Conservation (phyloP, 2,113 vertebrate species). For the Nothocercus nigrocapillus region DNA sequence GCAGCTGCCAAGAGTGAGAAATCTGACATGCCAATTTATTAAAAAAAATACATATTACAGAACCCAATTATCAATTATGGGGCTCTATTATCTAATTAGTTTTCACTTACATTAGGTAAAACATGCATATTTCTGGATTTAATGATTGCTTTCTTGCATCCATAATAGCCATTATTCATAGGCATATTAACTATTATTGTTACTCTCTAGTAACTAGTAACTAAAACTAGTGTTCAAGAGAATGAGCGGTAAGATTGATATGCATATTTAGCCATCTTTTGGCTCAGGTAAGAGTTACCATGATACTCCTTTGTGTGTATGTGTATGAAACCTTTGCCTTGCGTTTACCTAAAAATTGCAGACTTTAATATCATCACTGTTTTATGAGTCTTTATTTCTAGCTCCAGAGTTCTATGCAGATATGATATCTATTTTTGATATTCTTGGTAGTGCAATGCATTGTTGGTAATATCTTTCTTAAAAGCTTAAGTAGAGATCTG, state of each 20-base stretch:
- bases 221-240: not conserved
- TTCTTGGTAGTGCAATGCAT: not conserved
- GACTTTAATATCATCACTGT: not conserved
- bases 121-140: not conserved
- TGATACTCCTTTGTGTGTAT: not conserved
- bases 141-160: not conserved
- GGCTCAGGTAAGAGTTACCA: not conserved
- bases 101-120: not conserved
- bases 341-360: not conserved
- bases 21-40: not conserved
- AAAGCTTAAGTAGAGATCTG: not conserved
- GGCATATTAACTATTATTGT: not conserved
- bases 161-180: not conserved
- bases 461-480: not conserved
- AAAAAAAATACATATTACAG: not conserved
- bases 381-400: too few species aligned
- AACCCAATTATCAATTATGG: not conserved
- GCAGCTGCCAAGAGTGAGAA: not conserved
- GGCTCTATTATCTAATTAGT: not conserved
- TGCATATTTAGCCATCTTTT: not conserved
- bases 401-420: not conserved
- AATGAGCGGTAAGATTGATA: not conserved
- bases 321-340: too few species aligned
- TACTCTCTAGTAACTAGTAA: too few species aligned
- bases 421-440: not conserved